phyloP scores from a whole-genome alignment of 2,797 vertebrate species.

The Nannoperca australis region DNA sequence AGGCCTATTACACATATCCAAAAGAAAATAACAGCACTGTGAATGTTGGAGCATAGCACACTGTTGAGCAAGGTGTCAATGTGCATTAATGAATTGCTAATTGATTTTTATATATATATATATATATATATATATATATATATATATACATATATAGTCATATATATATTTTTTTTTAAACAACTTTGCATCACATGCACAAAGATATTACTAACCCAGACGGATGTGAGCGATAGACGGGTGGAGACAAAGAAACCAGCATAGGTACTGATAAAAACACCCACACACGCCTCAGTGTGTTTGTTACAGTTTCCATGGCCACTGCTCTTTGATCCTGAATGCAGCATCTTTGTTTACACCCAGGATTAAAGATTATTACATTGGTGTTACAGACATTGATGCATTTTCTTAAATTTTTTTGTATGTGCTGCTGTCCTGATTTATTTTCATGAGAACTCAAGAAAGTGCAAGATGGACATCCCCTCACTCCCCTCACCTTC shows the following conservation, averaged over 20 bases:
- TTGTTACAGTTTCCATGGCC: constrained; percentile 33
- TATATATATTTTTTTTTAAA: too few relatives aligned
- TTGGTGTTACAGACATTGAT: not conserved
- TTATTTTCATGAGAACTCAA: not conserved
- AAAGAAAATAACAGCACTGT: not conserved
- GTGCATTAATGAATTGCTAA: constrained; percentile 11
- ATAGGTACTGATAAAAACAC: constrained; percentile 12
- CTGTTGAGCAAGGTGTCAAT: constrained; percentile 14
- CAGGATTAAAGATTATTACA: constrained; percentile 1
- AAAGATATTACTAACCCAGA: not conserved
- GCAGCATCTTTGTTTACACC: constrained; percentile 13
- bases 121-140: not conserved
- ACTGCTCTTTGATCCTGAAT: constrained; percentile 17
- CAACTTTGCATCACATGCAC: not conserved
- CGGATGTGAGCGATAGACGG: not conserved
- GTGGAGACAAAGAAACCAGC: constrained; percentile 29
- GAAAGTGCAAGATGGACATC: not conserved
- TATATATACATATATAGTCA: too few relatives aligned
- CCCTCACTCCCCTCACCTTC: not conserved
- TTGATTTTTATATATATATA: not conserved
- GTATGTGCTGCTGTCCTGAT: too few relatives aligned
- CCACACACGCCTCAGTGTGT: not conserved
- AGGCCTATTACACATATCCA: not conserved
- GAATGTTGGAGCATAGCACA: not conserved
- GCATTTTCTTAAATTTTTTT: not conserved